phyloP scores from a whole-genome alignment of 1,140 invertebrate species.

The Rhyacophila brunnea region DNA sequence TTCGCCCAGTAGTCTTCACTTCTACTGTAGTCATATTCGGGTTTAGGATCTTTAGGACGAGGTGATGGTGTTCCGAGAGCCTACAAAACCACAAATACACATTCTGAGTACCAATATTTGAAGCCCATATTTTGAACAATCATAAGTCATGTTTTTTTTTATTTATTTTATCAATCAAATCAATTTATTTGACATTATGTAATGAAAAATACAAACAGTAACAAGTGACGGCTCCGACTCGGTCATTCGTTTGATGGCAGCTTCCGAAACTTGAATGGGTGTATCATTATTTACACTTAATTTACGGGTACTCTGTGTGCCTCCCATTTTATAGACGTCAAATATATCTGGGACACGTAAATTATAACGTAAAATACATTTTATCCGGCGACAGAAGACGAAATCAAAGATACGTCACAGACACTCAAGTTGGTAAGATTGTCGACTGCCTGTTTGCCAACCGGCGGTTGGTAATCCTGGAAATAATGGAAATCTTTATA shows the following conservation, averaged over 20 bases:
- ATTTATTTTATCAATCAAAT: not conserved
- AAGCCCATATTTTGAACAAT: constrained; percentile 1
- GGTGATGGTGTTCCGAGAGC: not conserved
- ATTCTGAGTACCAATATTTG: constrained; percentile 4
- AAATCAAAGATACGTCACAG: too few relatives aligned
- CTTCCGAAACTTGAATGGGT: constrained; percentile 22
- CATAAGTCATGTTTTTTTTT: too few relatives aligned
- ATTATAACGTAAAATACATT: constrained; percentile 18
- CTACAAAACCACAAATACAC: too few relatives aligned
- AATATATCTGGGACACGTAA: constrained; percentile 2
- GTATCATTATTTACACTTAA: constrained; percentile 24
- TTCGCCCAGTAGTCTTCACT: constrained; percentile 55
- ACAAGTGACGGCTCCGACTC: constrained; percentile 11
- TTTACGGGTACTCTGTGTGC: constrained; percentile 19
- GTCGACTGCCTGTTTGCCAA: not conserved
- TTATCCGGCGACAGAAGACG: constrained; percentile 3
- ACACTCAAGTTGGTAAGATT: too few relatives aligned
- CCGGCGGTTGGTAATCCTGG: too few relatives aligned
- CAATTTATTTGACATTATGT: constrained; percentile 20
- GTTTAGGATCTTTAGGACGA: constrained; percentile 14
- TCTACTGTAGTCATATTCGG: constrained; percentile 22
- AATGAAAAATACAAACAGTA: constrained; percentile 26
- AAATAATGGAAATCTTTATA: too few relatives aligned
- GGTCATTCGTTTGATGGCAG: constrained; percentile 22
- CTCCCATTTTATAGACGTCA: constrained; percentile 15